Base-by-base conservation (phyloP, 1,140 invertebrate genomes). In the Trypoxylus dichotomus region DNA sequence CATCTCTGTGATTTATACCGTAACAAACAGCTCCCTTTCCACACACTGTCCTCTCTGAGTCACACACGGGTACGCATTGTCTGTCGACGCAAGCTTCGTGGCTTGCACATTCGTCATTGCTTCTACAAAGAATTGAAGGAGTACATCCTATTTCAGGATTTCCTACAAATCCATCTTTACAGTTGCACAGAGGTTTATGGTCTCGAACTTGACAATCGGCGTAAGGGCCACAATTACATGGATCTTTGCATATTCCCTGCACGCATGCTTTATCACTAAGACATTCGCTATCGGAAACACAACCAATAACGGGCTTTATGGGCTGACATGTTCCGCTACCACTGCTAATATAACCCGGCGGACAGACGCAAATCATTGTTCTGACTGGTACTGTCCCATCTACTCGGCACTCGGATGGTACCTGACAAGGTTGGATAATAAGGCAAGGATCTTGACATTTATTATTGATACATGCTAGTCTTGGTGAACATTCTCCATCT, bases 281-380 rank as follows among this genome's bases (percentile, higher is more conserved):
- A 85, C 95, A 96, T 76, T 96, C 93, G 5, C 89, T 89, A 83
- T 97, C 94, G 0, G 89, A 88, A 32, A 90, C 90, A 85, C 95
- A 97, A 37, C 91, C 92, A 5, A 88, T 85, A 1, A 94, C 87
- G 0, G 93, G 90, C 42, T 89, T 90, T 1, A 91, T 91, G 1
- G 94, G 90, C 77, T 92, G 90, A 83, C 94, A 95, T 54, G 91
- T 91, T 72, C 94, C 95, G 81, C 92, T 95, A 75, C 94, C 94
- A 80, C 91, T 92, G 84, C 93, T 95, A 0, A 95, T 91, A 81
- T 95, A 96, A n/a, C 95, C 94, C 77, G 92, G 92, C 21, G 95
- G 95, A 83, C 96, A 97, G 0, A 93, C 90, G 82, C 96, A 97
- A 11, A 95, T 89, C 94, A 97, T 95, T 0, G 95, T 96, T 63